Conservation (phyloP, 1,140 invertebrate species). For the Mamestra configurata region DNA sequence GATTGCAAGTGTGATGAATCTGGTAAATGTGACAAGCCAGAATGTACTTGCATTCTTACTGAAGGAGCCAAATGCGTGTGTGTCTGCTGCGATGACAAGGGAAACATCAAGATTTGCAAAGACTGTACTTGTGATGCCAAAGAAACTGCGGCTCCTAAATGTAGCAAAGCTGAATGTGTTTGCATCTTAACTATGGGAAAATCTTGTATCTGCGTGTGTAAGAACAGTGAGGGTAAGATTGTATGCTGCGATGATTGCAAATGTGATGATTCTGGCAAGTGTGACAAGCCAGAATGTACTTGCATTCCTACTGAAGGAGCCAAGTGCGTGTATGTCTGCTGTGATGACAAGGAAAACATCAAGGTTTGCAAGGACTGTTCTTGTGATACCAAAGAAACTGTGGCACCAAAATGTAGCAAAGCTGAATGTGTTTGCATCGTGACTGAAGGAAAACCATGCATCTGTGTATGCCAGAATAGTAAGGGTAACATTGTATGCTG, state of each 20-base stretch:
- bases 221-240: constrained; percentile 51
- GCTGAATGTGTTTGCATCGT: constrained; percentile 59
- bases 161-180: constrained; percentile 28
- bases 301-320: constrained; percentile 51
- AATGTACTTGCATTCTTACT: constrained; percentile 51
- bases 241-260: constrained; percentile 52
- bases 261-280: constrained; percentile 27
- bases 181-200: constrained; percentile 62
- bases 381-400: constrained; percentile 7
- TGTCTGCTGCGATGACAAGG: constrained; percentile 54
- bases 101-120: constrained; percentile 38
- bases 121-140: constrained; percentile 53
- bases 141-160: constrained; percentile 34
- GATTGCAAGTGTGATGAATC: constrained; percentile 56
- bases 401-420: constrained; percentile 46
- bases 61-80: constrained; percentile 53
- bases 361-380: constrained; percentile 51
- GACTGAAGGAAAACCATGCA: constrained; percentile 55
- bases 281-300: constrained; percentile 44
- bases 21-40: constrained; percentile 55
- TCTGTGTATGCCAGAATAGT: constrained; percentile 60
- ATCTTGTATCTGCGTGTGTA: constrained; percentile 60
- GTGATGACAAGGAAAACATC: constrained; percentile 46
- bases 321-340: constrained; percentile 54
- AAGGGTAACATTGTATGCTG: constrained; percentile 37